Evolutionary conservation across 2,113 vertebrate species (phyloP).

Genomic region (Amphiprion ocellaris): DNA sequence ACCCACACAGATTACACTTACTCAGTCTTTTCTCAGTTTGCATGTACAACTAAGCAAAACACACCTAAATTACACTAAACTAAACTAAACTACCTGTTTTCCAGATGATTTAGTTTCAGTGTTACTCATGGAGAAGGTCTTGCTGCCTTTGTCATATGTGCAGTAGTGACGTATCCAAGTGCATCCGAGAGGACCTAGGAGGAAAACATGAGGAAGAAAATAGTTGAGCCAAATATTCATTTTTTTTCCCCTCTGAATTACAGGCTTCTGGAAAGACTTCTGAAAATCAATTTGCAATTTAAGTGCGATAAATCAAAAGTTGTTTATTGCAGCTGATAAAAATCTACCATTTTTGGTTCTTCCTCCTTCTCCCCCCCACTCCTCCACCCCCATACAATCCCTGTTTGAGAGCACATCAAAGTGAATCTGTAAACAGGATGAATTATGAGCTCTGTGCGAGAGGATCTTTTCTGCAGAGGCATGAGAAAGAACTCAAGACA

Average conservation of each 20-base stretch:
- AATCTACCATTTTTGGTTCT: constrained; percentile 60
- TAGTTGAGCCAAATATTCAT: constrained; percentile 16
- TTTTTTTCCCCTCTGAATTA: constrained; percentile 38
- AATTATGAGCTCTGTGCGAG: constrained; percentile 68
- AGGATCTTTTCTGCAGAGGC: constrained; percentile 60
- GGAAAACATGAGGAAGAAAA: constrained; percentile 38
- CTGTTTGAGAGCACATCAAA: constrained; percentile 74
- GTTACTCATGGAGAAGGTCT: constrained; percentile 94
- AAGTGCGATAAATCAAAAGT: constrained; percentile 66
- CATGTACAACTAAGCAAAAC: constrained; percentile 13
- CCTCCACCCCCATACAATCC: too few relatives aligned
- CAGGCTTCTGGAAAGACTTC: constrained; percentile 61
- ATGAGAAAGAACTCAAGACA: constrained; percentile 65
- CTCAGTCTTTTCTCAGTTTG: constrained; percentile 16
- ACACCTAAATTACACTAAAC: neutral
- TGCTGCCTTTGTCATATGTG: constrained; percentile 94
- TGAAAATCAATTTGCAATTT: constrained; percentile 72
- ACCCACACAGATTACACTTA: constrained; percentile 42
- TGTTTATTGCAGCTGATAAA: constrained; percentile 71
- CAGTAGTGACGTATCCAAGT: constrained; percentile 98
- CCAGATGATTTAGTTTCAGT: constrained; percentile 92
- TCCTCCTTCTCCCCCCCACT: constrained; percentile 38
- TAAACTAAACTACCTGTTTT: constrained; percentile 89
- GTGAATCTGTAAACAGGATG: constrained; percentile 70
- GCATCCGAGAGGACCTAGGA: constrained; percentile 94